These are phyloP conservation scores for Gymnoscopelus microlampas DNA, from an alignment of 2,797 vertebrate genomes.

Conservation along the genomic window DNA sequence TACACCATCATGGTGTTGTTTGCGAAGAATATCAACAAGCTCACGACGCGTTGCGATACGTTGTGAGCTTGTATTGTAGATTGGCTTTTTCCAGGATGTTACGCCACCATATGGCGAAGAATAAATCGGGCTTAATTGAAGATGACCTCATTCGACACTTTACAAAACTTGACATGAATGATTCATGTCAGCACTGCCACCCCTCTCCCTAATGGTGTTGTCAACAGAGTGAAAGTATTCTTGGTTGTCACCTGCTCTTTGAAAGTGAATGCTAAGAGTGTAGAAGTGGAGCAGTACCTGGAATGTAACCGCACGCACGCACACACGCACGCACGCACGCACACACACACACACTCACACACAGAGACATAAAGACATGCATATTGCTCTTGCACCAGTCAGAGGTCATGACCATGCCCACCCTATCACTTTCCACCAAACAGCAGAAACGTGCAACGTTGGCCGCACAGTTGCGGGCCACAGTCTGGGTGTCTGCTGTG, in stretches of 20 bases:
- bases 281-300: slow-evolving; percentile 41
- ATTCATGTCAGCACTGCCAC: slow-evolving; percentile 40
- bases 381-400: slow-evolving; percentile 14
- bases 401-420: slow-evolving; percentile 56
- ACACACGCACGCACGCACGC: too few species aligned
- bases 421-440: slow-evolving; percentile 61
- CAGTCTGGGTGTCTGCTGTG: slow-evolving; percentile 39
- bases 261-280: slow-evolving; percentile 45
- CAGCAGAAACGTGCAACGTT: slow-evolving; percentile 50
- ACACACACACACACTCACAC: too few species aligned
- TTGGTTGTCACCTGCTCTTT: slow-evolving; percentile 71
- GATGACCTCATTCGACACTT: slow-evolving; percentile 51
- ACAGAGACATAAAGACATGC: slow-evolving; percentile 9
- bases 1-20: too few species aligned
- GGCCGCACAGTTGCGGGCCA: neutral
- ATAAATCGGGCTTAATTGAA: slow-evolving; percentile 15
- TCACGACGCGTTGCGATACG: too few species aligned
- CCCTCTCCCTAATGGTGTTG: slow-evolving; percentile 40
- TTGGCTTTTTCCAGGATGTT: too few species aligned
- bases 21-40: too few species aligned
- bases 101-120: too few species aligned
- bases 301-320: slow-evolving; percentile 59
- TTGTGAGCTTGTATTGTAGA: too few species aligned
- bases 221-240: slow-evolving; percentile 67
- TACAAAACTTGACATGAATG: slow-evolving; percentile 42